Percentiles rank a stretch among this genome's conserved stretches.
phyloP scores from a whole-genome alignment of 2,888 invertebrate genomes.

The Ormyrus nitidulus region DNA sequence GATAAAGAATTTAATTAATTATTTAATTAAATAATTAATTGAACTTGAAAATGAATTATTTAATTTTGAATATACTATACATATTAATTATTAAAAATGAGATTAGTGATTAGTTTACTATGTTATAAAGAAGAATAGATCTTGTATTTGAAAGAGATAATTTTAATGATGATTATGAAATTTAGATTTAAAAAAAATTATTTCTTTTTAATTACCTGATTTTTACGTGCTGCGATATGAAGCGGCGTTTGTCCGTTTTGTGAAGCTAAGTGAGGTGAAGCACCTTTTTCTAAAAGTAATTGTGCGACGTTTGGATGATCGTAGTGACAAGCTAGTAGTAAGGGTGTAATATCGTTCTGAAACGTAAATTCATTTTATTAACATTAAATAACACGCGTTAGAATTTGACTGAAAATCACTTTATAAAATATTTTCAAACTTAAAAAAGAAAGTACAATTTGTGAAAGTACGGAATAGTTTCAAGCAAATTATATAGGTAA shows the following conservation, averaged over 20 bases:
- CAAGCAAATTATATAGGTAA: too few species aligned
- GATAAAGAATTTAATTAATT: too few species aligned
- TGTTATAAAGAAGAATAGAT: background rate
- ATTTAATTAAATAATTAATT: too few species aligned
- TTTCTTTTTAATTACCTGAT: slow-evolving; percentile 80
- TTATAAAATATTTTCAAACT: too few species aligned
- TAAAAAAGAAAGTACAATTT: too few species aligned
- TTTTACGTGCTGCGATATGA: slow-evolving; percentile 98
- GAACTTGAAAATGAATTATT: background rate
- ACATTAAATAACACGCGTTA: background rate
- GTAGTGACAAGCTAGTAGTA: slow-evolving; percentile 98
- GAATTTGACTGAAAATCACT: too few species aligned
- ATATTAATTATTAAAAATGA: background rate
- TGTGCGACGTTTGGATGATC: slow-evolving; percentile 94
- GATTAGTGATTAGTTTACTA: background rate
- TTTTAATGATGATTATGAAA: background rate
- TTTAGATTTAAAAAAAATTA: background rate
- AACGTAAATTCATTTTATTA: slow-evolving; percentile 46
- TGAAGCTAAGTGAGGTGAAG: slow-evolving; percentile 94
- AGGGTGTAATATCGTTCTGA: slow-evolving; percentile 93
- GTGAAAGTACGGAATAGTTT: too few species aligned
- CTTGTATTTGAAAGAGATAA: background rate
- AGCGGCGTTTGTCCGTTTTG: slow-evolving; percentile 99
- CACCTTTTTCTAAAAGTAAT: slow-evolving; percentile 92
- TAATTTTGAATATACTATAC: background rate